Conservation (phyloP, 2,888 invertebrate genomes). For the Gonocerus acuteangulatus region DNA sequence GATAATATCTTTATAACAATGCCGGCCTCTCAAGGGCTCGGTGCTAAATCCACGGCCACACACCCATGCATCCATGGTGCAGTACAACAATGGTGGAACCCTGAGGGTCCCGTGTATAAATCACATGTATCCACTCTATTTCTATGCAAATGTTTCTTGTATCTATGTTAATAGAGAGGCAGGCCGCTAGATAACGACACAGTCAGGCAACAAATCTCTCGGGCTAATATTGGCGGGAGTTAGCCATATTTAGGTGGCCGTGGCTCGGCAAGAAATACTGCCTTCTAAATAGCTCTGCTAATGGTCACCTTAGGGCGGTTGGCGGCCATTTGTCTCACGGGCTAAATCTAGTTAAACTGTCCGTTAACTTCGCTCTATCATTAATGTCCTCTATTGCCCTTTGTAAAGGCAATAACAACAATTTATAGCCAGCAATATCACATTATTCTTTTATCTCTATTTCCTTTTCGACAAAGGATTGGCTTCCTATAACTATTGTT, state of each 20-base stretch:
- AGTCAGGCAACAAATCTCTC: not conserved
- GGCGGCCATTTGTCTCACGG: not conserved
- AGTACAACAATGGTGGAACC: not conserved
- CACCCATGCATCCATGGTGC: no score
- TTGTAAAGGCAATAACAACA: not conserved
- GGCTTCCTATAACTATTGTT: no score
- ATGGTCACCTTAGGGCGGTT: slow-evolving; percentile 1
- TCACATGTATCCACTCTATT: slow-evolving; percentile 1
- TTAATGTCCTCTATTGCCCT: not conserved
- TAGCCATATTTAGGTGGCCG: not conserved
- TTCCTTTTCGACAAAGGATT: not conserved
- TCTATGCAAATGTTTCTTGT: slow-evolving; percentile 1
- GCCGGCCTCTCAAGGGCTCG: no score
- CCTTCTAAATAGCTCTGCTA: slow-evolving; percentile 1
- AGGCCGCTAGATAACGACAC: slow-evolving; percentile 1
- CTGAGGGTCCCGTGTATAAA: not conserved
- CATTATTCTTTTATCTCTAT: not conserved
- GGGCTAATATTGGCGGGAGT: not conserved
- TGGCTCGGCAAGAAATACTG: slow-evolving; percentile 1
- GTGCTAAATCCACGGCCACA: no score
- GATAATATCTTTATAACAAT: no score
- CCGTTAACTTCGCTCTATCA: not conserved
- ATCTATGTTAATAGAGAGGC: not conserved
- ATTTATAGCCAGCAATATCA: not conserved
- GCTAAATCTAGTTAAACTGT: slow-evolving; percentile 1